Conservation (phyloP, 2,888 invertebrate species). For the Drosophila formosana region DNA sequence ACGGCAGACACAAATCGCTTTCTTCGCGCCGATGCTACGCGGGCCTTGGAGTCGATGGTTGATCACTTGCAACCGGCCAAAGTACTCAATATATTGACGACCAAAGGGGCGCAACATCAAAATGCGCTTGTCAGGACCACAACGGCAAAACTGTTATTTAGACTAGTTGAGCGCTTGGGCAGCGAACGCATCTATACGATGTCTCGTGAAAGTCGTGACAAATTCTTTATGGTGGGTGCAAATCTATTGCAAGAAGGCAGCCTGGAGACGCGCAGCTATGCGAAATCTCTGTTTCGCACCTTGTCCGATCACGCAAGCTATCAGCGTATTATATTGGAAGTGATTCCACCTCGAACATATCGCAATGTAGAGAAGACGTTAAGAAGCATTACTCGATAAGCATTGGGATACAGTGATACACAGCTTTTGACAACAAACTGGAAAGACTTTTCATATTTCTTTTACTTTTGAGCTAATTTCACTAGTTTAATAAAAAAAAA, state of each 20-base stretch:
- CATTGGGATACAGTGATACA: neutral
- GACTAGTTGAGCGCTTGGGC: constrained; percentile 90
- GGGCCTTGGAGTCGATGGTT: constrained; percentile 93
- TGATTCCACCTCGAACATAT: constrained; percentile 91
- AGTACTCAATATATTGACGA: constrained; percentile 88
- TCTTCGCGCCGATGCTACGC: constrained; percentile 93
- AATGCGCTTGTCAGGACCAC: constrained; percentile 95
- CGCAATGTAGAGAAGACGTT: constrained; percentile 94
- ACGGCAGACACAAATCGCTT: constrained; percentile 98
- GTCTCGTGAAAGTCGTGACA: constrained; percentile 91
- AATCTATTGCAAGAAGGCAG: constrained; percentile 94
- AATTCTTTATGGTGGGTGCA: constrained; percentile 92
- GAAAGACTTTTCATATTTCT: too few species aligned
- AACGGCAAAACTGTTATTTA: constrained; percentile 91
- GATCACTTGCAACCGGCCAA: constrained; percentile 90
- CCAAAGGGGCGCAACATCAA: constrained; percentile 92
- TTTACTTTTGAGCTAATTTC: too few species aligned
- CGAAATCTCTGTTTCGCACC: constrained; percentile 91
- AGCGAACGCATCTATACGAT: constrained; percentile 90
- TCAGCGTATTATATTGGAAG: constrained; percentile 90
- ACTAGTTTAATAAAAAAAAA: too few species aligned
- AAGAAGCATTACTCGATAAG: constrained; percentile 74
- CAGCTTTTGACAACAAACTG: too few species aligned
- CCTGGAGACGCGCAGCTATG: constrained; percentile 93
- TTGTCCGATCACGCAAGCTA: constrained; percentile 91